Percentiles rank a stretch among this genome's conserved stretches.
Evolutionary conservation across 2,888 invertebrate genomes (phyloP).

Genomic region (Apamea crenata): DNA sequence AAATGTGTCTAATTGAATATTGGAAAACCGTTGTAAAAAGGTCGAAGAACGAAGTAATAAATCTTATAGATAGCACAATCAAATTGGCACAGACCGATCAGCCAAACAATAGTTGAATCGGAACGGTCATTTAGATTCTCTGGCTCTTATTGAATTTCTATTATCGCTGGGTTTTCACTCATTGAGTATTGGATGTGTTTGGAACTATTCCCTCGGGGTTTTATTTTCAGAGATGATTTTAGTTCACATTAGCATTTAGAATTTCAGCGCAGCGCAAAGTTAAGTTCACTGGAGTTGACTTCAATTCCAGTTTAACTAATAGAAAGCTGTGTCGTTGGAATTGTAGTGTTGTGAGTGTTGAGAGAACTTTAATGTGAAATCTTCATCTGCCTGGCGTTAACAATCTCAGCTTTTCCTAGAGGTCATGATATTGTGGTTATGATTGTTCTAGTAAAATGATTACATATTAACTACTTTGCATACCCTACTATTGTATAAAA

Average conservation of each 20-base stretch:
- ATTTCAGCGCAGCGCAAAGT: conserved; percentile 1
- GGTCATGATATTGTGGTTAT: background rate
- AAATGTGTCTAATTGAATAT: background rate
- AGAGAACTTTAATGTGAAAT: conserved; percentile 9
- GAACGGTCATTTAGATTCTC: conserved; percentile 30
- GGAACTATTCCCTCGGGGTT: conserved; percentile 9
- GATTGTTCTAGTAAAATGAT: background rate
- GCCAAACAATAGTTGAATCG: conserved; percentile 50
- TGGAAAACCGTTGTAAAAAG: background rate
- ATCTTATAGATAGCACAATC: conserved; percentile 36
- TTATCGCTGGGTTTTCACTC: conserved; percentile 36
- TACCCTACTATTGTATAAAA: too few species aligned
- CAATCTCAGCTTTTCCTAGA: background rate
- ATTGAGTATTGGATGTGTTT: conserved; percentile 21
- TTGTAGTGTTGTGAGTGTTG: background rate
- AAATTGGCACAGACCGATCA: conserved; percentile 26
- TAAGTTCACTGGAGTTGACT: background rate
- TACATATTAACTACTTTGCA: too few species aligned
- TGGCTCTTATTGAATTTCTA: conserved; percentile 55
- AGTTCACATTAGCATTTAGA: background rate
- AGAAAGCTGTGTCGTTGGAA: background rate
- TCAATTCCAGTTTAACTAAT: background rate
- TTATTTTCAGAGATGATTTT: conserved; percentile 29
- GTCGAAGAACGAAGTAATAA: conserved; percentile 22
- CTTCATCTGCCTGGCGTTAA: background rate